Conservation (phyloP, 2,113 vertebrate genomes). For the Cheirogaleus medius region DNA sequence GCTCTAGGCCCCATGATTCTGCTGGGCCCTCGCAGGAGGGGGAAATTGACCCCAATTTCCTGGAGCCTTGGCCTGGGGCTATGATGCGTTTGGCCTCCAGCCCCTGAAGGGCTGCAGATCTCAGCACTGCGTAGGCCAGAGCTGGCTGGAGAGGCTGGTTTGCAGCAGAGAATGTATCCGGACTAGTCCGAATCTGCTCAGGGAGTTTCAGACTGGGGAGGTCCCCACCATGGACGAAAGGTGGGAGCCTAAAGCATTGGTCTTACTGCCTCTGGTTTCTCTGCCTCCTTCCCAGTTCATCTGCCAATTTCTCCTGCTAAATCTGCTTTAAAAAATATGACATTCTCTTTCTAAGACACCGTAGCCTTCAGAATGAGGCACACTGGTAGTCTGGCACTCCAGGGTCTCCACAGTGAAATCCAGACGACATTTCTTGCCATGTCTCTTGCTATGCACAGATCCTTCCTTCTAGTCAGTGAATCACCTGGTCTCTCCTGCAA, state of each 20-base stretch:
- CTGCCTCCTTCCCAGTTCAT: neutral
- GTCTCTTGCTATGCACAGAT: too few relatives aligned
- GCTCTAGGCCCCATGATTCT: conserved; percentile 68
- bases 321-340: neutral
- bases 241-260: neutral
- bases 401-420: neutral
- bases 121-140: conserved; percentile 76
- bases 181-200: conserved; percentile 35
- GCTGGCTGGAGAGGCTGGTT: conserved; percentile 49
- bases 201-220: conserved; percentile 23
- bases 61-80: conserved; percentile 74
- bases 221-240: neutral
- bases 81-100: conserved; percentile 74
- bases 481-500: neutral
- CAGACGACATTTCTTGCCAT: neutral
- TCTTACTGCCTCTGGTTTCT: neutral
- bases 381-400: neutral
- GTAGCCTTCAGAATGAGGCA: neutral
- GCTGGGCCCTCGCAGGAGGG: conserved; percentile 57
- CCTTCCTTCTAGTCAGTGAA: neutral
- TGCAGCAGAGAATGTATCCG: conserved; percentile 55
- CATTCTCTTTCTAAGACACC: neutral
- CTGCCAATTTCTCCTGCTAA: neutral
- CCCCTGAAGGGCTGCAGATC: conserved; percentile 72
- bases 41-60: conserved; percentile 80